Evolutionary conservation across 1,140 invertebrate species (phyloP), one percentile per base, ranked within the genome.

Genomic region (Dryas iulia): DNA sequence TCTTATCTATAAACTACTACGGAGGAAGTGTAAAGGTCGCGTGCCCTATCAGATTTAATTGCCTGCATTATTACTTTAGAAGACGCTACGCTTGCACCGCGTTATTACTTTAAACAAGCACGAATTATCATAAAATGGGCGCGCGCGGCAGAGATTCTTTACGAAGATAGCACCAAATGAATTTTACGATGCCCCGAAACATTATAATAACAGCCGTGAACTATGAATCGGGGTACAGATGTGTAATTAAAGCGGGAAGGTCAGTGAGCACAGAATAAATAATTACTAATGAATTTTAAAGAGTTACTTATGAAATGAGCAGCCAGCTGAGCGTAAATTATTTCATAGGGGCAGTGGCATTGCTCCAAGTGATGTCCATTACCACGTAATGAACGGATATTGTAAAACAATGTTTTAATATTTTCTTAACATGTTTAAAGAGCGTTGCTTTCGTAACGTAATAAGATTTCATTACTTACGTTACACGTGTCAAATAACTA

Each of bases 121-220:
- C 74, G 73, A 77, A 47, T 88, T 88, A 87, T 81, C 82, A 84
- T 88, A 82, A 82, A 78, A 67, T 28, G 77, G 74, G 72, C 68
- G 64, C 59, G 64, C 59, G 64, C 74, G 69, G 79, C 74, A 66
- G 69, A 87, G 86, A 89, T 89, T 71, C 68, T 56, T 35, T 59
- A 56, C 30, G 18, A 31, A 69, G 85, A 88, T 87, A 85, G 73
- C 62, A 69, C 70, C 76, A 76, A 79, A 85, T 21, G 82, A 84
- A 77, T 82, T 85, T 84, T 82, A 86, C 71, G 80, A 81, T 78
- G 56, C 58, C 59, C 78, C 52, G 71, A 86, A 84, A 88, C 83
- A 84, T 82, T 87, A 84, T 90, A 88, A 89, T 89, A 84, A 87
- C 77, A 86, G 81, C 89, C 87, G 89, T 91, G 89, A 91, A 91